A percentile compares a stretch with the other conserved stretches of the same genome.
Evolutionary conservation across 1,140 invertebrate genomes (phyloP).

Genomic region (Bradysia coprophila): DNA sequence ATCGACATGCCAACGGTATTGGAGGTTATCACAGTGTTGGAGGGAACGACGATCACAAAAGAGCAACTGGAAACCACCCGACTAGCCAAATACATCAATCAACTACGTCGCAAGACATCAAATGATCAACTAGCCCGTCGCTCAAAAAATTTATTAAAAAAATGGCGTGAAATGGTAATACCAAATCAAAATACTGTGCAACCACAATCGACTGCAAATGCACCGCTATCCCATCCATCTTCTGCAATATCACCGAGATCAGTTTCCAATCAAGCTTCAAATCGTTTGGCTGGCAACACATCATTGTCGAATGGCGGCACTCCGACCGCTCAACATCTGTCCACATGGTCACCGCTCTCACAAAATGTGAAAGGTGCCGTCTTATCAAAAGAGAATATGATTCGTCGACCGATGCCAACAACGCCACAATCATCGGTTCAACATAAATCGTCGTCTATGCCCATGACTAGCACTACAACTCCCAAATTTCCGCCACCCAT

Average conservation of each 20-base stretch:
- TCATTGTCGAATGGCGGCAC: background rate
- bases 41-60: conserved; percentile 84
- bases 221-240: conserved; percentile 18
- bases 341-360: background rate
- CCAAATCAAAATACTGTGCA: conserved; percentile 5
- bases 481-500: background rate
- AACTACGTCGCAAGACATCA: conserved; percentile 65
- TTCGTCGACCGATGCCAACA: background rate
- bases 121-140: conserved; percentile 63
- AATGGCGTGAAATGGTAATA: conserved; percentile 70
- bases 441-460: background rate
- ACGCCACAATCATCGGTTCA: background rate
- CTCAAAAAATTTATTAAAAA: conserved; percentile 75
- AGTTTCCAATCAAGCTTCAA: background rate
- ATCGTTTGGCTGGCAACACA: background rate
- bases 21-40: conserved; percentile 80
- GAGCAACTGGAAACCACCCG: conserved; percentile 83
- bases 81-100: conserved; percentile 87
- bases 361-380: background rate
- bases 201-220: conserved; percentile 14
- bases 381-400: background rate
- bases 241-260: conserved; percentile 1
- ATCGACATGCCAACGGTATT: conserved; percentile 82
- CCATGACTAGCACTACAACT: background rate
- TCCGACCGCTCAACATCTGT: background rate